phyloP scores from a whole-genome alignment of 2,888 invertebrate genomes.

The Drosophila subquinaria region DNA sequence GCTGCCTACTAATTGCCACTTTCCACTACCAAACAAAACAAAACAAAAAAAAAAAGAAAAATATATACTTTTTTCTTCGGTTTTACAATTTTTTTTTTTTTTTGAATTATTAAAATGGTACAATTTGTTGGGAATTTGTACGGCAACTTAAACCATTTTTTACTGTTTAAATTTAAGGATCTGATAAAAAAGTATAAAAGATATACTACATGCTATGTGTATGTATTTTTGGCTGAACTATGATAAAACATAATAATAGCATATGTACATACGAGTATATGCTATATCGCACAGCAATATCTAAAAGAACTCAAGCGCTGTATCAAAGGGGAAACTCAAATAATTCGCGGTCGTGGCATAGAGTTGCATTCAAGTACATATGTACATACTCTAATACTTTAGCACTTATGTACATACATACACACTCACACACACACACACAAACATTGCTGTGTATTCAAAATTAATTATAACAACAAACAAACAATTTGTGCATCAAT shows the following conservation, averaged over 20 bases:
- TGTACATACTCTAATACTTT: slow-evolving; percentile 2
- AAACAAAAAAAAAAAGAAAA: background rate
- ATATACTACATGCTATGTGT: slow-evolving; percentile 1
- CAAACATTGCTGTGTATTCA: slow-evolving; percentile 25
- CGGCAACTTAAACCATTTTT: background rate
- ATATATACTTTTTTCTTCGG: background rate
- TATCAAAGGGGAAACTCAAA: slow-evolving; percentile 12
- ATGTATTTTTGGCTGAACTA: slow-evolving; percentile 16
- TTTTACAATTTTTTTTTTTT: background rate
- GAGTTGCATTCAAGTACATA: slow-evolving; percentile 11
- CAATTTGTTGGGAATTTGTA: background rate
- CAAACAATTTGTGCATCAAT: slow-evolving; percentile 50
- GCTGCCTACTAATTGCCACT: background rate
- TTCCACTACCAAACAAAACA: background rate
- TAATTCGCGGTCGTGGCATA: slow-evolving; percentile 50
- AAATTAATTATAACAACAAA: slow-evolving; percentile 40
- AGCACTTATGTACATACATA: slow-evolving; percentile 27
- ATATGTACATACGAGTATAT: background rate
- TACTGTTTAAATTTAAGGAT: slow-evolving; percentile 3
- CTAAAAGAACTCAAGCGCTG: slow-evolving; percentile 14
- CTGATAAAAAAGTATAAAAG: background rate
- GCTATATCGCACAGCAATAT: slow-evolving; percentile 4
- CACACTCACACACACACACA: slow-evolving; percentile 16
- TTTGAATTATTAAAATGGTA: background rate
- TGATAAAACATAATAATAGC: slow-evolving; percentile 1